Evolutionary conservation across 2,797 vertebrate species (phyloP).

Genomic region (Notolabrus celidotus): DNA sequence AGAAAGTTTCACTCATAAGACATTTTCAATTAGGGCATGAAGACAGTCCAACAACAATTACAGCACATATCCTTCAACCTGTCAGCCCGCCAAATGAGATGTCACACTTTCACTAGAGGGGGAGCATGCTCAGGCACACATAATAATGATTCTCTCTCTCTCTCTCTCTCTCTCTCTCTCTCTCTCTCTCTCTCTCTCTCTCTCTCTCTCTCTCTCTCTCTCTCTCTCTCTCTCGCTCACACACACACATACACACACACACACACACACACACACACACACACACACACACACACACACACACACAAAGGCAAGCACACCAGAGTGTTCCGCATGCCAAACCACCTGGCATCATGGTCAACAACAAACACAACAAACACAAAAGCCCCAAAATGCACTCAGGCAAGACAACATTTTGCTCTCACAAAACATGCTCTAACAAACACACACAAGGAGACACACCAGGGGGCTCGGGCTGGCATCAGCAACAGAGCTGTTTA

Average conservation of each 20-base stretch:
- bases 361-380: constrained; percentile 11
- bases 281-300: constrained; percentile 29
- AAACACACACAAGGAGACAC: constrained; percentile 59
- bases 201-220: too few species aligned
- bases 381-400: constrained; percentile 22
- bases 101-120: constrained; percentile 45
- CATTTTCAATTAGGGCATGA: constrained; percentile 75
- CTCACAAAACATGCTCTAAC: constrained; percentile 43
- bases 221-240: too few species aligned
- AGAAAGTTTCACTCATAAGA: constrained; percentile 63
- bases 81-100: constrained; percentile 73
- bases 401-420: constrained; percentile 50
- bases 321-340: background rate
- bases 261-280: constrained; percentile 26
- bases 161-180: background rate
- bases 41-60: constrained; percentile 76
- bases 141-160: constrained; percentile 52
- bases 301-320: constrained; percentile 17
- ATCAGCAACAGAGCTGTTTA: constrained; percentile 71
- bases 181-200: too few species aligned
- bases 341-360: constrained; percentile 32
- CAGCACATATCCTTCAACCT: constrained; percentile 74
- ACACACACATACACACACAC: constrained; percentile 7
- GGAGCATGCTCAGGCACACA: constrained; percentile 5
- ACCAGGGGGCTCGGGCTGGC: constrained; percentile 59